Evolutionary conservation across 2,113 vertebrate species (phyloP), one percentile per base, ranked within the genome.

Genomic region (Solenodon paradoxus): DNA sequence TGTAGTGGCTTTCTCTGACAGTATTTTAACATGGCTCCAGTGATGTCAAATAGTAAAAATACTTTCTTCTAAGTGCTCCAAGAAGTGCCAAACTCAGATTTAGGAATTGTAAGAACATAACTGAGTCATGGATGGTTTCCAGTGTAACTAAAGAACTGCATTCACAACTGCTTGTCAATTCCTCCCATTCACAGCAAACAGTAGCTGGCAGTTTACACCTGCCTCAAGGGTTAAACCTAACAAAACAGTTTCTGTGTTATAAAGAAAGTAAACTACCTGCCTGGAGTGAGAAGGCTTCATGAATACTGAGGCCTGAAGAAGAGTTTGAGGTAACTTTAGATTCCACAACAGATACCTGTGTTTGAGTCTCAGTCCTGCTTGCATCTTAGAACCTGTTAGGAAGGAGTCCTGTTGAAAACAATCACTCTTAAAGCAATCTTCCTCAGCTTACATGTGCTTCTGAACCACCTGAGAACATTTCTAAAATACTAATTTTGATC

Each of bases 401-500:
- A 91, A 88, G n/a, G 32, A 83, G 26, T 79, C 42, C 71, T 22
- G 6, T 55, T 92, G 40, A 77, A 53, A 93, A 93, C 24, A 59
- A 66, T 47, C 77, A 24, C n/a, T 74, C 35, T n/a, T 68, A 79
- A 86, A 88, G 8, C 57, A 85, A 20, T 40, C 30, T 61, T 92
- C 35, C 19, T 49, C 92, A 86, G 63, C 5, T 32, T 68, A 49
- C 38, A 47, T 75, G 57, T 57, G 15, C 28, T 79, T 49, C 47
- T 24, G 45, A 91, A 80, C 49, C 32, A 90, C 63, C 19, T 49
- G 26, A 22, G 26, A 12, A 81, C 42, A 13, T 86, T 81, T 38
- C 86, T 69, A 86, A 71, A 90, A 77, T 72, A 55, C 13, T 78
- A 40, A 77, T 69, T 93, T 81, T 80, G 55, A 77, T 95, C 75